phyloP scores from a whole-genome alignment of 2,888 invertebrate species.

The Cerastis leucographa region DNA sequence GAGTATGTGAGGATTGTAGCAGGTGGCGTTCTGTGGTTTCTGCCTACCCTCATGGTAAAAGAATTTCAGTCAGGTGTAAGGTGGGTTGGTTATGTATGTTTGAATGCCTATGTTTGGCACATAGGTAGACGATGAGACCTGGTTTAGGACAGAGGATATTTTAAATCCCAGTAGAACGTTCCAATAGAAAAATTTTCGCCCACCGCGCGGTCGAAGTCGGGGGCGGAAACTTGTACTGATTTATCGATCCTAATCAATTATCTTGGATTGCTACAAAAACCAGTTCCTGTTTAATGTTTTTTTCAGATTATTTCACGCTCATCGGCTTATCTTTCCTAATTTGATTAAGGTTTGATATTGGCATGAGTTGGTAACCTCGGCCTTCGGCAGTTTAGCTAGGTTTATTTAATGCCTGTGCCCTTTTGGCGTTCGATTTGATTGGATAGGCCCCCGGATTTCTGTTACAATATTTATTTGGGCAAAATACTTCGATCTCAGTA shows the following conservation, averaged over 20 bases:
- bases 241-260: conserved; percentile 17
- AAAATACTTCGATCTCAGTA: too few relatives aligned
- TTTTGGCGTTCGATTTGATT: neutral
- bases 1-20: too few relatives aligned
- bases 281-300: neutral
- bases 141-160: neutral
- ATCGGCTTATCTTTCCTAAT: conserved; percentile 19
- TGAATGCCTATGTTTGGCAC: neutral
- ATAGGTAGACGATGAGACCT: neutral
- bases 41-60: too few relatives aligned
- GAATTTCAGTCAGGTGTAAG: too few relatives aligned
- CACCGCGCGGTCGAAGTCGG: neutral
- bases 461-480: too few relatives aligned
- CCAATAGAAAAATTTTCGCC: neutral
- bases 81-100: too few relatives aligned
- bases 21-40: too few relatives aligned
- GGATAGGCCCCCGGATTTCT: too few relatives aligned
- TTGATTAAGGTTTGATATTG: conserved; percentile 21
- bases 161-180: neutral
- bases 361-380: neutral
- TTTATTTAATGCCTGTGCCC: neutral
- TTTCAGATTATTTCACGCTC: neutral
- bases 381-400: neutral
- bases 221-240: neutral
- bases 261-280: conserved; percentile 7